Evolutionary conservation across 92 coral and sea anemone species (phyloP).

Genomic region (Palythoa grandiflora): DNA sequence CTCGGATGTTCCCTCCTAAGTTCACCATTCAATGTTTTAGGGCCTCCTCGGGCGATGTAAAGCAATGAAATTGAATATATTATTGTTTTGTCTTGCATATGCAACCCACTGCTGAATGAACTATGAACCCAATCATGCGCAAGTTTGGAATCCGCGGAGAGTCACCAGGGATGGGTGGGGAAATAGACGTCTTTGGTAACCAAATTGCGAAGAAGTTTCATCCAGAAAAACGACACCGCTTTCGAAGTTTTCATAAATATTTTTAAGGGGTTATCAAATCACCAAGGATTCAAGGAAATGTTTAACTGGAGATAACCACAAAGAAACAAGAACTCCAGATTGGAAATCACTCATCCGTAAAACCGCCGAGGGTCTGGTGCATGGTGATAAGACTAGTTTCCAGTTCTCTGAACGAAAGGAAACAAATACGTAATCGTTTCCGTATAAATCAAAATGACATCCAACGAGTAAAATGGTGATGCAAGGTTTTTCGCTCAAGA

Average conservation of each 20-base stretch:
- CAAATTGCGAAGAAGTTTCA: no score
- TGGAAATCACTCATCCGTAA: not conserved
- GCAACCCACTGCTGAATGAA: not conserved
- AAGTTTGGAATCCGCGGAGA: not conserved
- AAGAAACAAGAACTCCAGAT: not conserved
- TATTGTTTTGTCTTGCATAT: conserved; percentile 1
- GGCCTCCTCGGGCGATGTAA: not conserved
- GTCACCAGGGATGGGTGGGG: no score
- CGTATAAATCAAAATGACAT: not conserved
- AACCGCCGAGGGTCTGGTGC: not conserved
- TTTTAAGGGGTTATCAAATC: no score
- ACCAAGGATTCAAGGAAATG: no score
- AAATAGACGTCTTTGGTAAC: no score
- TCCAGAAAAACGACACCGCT: no score
- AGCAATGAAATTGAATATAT: not conserved
- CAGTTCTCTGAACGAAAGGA: not conserved
- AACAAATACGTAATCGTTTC: not conserved
- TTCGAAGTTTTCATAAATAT: no score
- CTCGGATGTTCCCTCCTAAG: not conserved
- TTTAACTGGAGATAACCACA: no score
- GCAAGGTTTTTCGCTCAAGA: not conserved
- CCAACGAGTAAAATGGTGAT: not conserved
- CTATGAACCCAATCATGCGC: not conserved
- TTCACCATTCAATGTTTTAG: conserved; percentile 31
- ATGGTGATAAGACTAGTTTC: not conserved